phyloP scores from a whole-genome alignment of 2,888 invertebrate species.

The Leptinotarsa peninsularis region DNA sequence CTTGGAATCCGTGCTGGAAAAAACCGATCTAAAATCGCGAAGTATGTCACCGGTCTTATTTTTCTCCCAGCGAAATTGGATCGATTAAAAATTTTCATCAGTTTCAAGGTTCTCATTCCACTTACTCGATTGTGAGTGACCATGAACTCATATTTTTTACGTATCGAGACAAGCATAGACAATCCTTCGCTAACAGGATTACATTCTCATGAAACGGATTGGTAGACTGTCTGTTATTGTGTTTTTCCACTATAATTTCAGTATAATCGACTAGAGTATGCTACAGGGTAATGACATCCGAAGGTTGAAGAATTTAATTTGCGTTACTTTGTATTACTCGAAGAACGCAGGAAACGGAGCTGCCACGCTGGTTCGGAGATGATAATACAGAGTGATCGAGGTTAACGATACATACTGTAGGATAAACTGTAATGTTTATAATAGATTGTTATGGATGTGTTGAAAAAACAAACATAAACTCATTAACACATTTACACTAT shows the following conservation, averaged over 20 bases:
- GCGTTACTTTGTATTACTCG: conserved; percentile 29
- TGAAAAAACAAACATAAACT: too few species aligned
- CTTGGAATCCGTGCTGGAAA: too few species aligned
- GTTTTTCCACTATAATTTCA: conserved; percentile 39
- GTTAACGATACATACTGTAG: too few species aligned
- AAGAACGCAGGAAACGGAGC: conserved; percentile 17
- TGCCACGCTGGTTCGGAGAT: not conserved
- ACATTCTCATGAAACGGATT: conserved; percentile 26
- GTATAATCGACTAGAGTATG: conserved; percentile 38
- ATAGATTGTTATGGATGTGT: too few species aligned
- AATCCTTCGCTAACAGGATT: conserved; percentile 23
- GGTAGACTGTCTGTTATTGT: conserved; percentile 35
- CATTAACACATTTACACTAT: too few species aligned
- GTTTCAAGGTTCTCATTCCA: conserved; percentile 12
- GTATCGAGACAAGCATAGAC: conserved; percentile 10
- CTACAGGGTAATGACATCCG: conserved; percentile 43
- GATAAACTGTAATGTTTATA: too few species aligned
- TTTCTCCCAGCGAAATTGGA: not conserved
- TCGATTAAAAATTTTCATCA: not conserved
- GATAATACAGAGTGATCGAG: not conserved
- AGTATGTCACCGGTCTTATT: not conserved
- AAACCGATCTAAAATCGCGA: too few species aligned
- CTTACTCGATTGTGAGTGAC: conserved; percentile 5
- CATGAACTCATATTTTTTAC: conserved; percentile 23
- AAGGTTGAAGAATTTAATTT: conserved; percentile 43